These are phyloP conservation scores for Naja naja DNA, from an alignment of 2,113 vertebrate species.

Conservation along the genomic window DNA sequence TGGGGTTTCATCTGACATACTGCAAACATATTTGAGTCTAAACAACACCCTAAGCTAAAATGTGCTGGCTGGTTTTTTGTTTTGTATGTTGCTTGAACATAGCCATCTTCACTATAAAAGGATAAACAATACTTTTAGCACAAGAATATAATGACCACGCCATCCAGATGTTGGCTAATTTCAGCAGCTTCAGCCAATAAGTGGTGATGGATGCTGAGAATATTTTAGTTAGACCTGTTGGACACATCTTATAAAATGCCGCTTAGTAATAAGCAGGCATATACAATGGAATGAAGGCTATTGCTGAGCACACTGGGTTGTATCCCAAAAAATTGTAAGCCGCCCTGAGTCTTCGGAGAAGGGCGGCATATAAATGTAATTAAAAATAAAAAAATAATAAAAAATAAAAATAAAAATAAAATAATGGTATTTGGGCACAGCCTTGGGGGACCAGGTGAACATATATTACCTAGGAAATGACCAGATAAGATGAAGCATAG, in stretches of 20 bases:
- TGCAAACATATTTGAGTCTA: not conserved
- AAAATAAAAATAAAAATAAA: too few relatives aligned
- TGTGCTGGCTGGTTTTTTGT: not conserved
- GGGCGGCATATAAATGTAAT: too few relatives aligned
- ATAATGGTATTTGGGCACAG: not conserved
- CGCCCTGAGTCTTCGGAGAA: too few relatives aligned
- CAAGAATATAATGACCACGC: not conserved
- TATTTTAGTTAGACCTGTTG: not conserved
- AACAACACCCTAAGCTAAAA: not conserved
- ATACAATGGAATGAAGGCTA: too few relatives aligned
- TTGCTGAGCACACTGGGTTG: too few relatives aligned
- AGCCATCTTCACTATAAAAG: not conserved
- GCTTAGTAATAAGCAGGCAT: too few relatives aligned
- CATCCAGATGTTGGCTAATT: not conserved
- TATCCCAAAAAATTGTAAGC: too few relatives aligned
- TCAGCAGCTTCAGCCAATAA: not conserved
- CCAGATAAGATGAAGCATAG: not conserved
- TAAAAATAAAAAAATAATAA: too few relatives aligned
- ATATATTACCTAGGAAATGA: not conserved
- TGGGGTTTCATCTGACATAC: not conserved
- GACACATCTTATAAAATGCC: not conserved
- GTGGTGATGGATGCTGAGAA: not conserved
- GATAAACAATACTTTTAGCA: not conserved
- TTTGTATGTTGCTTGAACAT: not conserved
- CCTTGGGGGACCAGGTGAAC: not conserved